Evolutionary conservation across 1,140 invertebrate species (phyloP).

Genomic region (Whitmania pigra): DNA sequence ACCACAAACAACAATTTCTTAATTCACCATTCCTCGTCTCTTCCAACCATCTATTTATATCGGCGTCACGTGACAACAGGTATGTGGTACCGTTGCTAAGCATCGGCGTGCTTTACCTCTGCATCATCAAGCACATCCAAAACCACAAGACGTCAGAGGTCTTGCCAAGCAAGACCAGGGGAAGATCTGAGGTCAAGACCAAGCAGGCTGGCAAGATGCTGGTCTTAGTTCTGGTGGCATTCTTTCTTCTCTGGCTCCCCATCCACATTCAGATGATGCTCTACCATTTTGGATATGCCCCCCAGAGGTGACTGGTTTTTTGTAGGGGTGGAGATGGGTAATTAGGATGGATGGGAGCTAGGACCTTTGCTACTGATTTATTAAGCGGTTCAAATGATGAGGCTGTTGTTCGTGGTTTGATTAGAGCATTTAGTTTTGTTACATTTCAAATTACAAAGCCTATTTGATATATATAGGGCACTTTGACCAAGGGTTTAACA

Average conservation of each 20-base stretch:
- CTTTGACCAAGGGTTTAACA: no score
- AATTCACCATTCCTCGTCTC: no score
- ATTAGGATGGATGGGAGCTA: no score
- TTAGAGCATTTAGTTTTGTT: no score
- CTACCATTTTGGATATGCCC: constrained; percentile 16
- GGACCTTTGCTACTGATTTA: no score
- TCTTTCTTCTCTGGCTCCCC: constrained; percentile 23
- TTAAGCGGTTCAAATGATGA: no score
- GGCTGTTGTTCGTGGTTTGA: no score
- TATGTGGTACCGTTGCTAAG: constrained; percentile 19
- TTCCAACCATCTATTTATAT: background rate
- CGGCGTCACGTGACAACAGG: background rate
- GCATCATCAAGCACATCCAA: constrained; percentile 20
- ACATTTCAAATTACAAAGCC: no score
- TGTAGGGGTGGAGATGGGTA: no score
- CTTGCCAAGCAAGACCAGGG: background rate
- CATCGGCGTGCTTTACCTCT: constrained; percentile 20
- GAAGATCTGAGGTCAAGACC: constrained; percentile 11
- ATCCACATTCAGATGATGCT: constrained; percentile 25
- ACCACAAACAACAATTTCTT: no score
- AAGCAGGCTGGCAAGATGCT: constrained; percentile 20
- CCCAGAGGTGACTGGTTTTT: background rate
- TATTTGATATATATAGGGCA: no score
- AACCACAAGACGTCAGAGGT: background rate
- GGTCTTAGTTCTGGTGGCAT: constrained; percentile 23